Percentiles rank a stretch among this genome's conserved stretches.
These are phyloP conservation scores for Silurus meridionalis DNA, from an alignment of 2,113 vertebrate genomes.

Conservation along the genomic window DNA sequence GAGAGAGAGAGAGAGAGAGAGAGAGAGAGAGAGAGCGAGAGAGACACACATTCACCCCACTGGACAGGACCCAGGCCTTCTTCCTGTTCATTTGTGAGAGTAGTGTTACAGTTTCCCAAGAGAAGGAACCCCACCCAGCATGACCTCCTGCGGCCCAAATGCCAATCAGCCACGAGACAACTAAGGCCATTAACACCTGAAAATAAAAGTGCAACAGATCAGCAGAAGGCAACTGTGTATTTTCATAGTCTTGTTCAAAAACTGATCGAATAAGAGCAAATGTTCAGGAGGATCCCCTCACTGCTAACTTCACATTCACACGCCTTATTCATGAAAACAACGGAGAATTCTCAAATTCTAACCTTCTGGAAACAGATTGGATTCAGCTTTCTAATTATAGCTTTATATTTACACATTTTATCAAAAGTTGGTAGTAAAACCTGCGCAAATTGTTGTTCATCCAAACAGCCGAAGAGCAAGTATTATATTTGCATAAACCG, in stretches of 20 bases:
- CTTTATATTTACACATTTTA: too few species aligned
- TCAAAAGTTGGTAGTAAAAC: too few species aligned
- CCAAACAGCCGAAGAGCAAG: not conserved
- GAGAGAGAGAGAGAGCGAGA: not conserved
- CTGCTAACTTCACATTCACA: not conserved
- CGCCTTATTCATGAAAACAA: not conserved
- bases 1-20: not conserved
- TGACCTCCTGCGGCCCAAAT: not conserved
- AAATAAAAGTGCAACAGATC: not conserved
- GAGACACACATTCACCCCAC: not conserved
- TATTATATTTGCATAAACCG: not conserved
- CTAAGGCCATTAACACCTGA: not conserved
- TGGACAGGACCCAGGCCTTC: constrained; percentile 7
- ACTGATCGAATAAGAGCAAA: not conserved
- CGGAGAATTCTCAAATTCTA: not conserved
- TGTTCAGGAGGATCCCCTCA: not conserved
- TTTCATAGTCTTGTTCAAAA: not conserved
- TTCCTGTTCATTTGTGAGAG: constrained; percentile 33
- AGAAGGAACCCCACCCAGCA: constrained; percentile 16
- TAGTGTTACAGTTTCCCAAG: constrained; percentile 35
- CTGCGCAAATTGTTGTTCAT: not conserved
- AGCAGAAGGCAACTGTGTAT: not conserved
- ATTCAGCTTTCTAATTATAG: not conserved
- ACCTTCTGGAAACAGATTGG: not conserved
- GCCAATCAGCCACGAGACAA: constrained; percentile 4